These are phyloP conservation scores for Drosophila lowei DNA, from an alignment of 1,140 invertebrate species.

Conservation along the genomic window DNA sequence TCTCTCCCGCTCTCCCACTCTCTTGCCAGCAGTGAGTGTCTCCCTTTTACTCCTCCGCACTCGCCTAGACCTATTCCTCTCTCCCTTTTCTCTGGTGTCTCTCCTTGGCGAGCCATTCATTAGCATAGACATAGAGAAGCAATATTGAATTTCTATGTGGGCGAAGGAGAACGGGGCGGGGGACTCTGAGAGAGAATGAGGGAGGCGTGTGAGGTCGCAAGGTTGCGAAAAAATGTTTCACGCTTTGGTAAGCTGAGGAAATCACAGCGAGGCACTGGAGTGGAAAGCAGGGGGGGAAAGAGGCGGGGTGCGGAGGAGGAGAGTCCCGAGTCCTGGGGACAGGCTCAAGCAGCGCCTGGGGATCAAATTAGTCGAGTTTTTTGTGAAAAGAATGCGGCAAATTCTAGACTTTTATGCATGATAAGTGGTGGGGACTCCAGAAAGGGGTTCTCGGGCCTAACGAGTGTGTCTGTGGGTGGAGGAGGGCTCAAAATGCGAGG, in stretches of 20 bases:
- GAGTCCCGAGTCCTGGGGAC: constrained; percentile 14
- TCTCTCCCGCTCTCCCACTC: too few relatives aligned
- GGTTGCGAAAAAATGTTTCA: constrained; percentile 77
- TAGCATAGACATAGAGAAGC: constrained; percentile 74
- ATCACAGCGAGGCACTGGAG: constrained; percentile 55
- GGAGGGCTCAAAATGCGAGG: constrained; percentile 8
- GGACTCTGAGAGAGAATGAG: constrained; percentile 7
- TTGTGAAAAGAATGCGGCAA: constrained; percentile 64
- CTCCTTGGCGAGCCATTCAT: constrained; percentile 62
- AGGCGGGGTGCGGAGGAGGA: background rate
- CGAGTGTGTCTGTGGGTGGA: background rate
- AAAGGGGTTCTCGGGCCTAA: constrained; percentile 30
- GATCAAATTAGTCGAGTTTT: constrained; percentile 77
- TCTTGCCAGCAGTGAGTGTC: background rate
- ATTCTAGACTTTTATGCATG: constrained; percentile 54
- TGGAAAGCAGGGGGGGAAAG: constrained; percentile 22
- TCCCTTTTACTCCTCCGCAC: background rate
- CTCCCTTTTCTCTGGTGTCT: background rate
- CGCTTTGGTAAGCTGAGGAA: constrained; percentile 57
- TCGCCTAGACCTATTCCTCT: background rate
- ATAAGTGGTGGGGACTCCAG: constrained; percentile 54
- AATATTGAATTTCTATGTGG: constrained; percentile 77
- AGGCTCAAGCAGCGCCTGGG: constrained; percentile 70
- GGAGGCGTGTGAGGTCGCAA: constrained; percentile 54
- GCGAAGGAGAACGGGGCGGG: constrained; percentile 5